Percentiles rank a stretch among this genome's conserved stretches.
Evolutionary conservation across 2,113 vertebrate genomes (phyloP).

Genomic region (Cnemophilus loriae): DNA sequence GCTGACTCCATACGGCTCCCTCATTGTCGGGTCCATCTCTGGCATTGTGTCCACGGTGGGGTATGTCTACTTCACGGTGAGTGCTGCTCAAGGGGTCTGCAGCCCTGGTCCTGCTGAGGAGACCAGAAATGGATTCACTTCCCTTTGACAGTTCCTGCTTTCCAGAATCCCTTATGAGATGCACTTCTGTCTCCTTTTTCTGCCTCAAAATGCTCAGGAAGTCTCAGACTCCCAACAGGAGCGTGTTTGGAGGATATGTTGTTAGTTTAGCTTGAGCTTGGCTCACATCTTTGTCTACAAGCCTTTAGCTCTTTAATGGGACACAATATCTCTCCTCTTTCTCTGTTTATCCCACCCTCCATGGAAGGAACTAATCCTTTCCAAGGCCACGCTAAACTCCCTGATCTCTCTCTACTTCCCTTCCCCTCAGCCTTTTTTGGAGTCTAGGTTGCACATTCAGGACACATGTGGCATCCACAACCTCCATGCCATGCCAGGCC

Average conservation of each 20-base stretch:
- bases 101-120: neutral
- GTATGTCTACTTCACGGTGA: conserved; percentile 85
- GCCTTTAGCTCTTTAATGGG: neutral
- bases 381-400: neutral
- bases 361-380: neutral
- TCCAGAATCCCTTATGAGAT: neutral
- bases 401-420: neutral
- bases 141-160: neutral
- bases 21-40: conserved; percentile 86
- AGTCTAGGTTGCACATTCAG: conserved; percentile 83
- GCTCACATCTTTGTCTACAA: neutral
- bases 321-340: neutral
- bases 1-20: conserved; percentile 86
- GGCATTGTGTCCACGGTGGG: conserved; percentile 89
- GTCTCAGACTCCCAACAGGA: neutral
- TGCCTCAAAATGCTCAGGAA: neutral
- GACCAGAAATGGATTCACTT: neutral
- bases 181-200: neutral
- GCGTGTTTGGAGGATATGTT: neutral
- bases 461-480: conserved; percentile 96
- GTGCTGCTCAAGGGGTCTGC: neutral
- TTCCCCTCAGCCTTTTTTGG: conserved; percentile 82
- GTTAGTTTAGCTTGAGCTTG: neutral
- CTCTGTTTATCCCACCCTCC: neutral
- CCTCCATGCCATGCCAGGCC: conserved; percentile 87